Percentiles rank a stretch among this genome's conserved stretches.
phyloP scores from a whole-genome alignment of 2,888 invertebrate genomes.

The Bibio marci region DNA sequence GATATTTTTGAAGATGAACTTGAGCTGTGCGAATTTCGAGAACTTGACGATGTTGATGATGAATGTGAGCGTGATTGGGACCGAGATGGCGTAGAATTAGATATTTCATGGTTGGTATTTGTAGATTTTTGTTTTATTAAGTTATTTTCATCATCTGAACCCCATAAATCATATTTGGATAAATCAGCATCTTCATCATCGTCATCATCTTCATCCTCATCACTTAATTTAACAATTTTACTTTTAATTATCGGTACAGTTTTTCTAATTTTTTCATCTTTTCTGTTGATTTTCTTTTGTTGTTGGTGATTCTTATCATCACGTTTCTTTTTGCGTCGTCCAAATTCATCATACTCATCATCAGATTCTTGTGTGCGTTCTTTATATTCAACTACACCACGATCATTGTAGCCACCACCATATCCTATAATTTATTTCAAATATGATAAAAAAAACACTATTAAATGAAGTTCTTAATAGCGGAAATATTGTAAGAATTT shows the following conservation, averaged over 20 bases:
- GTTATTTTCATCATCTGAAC: constrained; percentile 32
- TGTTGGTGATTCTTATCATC: constrained; percentile 6
- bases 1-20: background rate
- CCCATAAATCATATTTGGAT: constrained; percentile 65
- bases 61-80: background rate
- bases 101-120: too few species aligned
- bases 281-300: background rate
- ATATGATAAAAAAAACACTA: background rate
- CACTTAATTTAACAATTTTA: too few species aligned
- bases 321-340: constrained; percentile 39
- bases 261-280: constrained; percentile 3
- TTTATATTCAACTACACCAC: constrained; percentile 91
- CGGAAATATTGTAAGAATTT: too few species aligned
- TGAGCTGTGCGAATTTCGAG: background rate
- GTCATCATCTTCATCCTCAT: constrained; percentile 31
- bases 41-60: background rate
- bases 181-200: constrained; percentile 51
- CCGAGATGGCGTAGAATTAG: background rate
- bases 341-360: constrained; percentile 93
- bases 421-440: constrained; percentile 46
- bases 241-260: too few species aligned
- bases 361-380: constrained; percentile 71
- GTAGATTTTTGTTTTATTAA: too few species aligned
- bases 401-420: constrained; percentile 87
- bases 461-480: background rate